phyloP scores from a whole-genome alignment of 2,113 vertebrate species.

The Oostethus manadensis region DNA sequence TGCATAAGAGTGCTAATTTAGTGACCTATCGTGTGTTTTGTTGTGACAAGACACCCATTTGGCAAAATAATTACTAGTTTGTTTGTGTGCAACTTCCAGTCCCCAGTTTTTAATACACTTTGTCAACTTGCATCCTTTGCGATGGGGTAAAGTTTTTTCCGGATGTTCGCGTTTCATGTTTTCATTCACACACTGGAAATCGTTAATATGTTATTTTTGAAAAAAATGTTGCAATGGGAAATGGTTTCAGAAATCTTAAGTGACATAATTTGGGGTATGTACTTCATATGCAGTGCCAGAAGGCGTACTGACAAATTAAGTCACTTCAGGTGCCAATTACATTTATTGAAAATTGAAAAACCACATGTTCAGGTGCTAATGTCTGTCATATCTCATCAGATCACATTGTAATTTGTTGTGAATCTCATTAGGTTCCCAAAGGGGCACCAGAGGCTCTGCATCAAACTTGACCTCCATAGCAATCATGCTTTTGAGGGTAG shows the following conservation, averaged over 20 bases:
- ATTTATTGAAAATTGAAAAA: neutral
- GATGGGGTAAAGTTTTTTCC: too few species aligned
- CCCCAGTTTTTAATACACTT: too few species aligned
- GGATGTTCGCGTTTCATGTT: too few species aligned
- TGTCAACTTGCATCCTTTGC: too few species aligned
- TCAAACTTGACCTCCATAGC: neutral
- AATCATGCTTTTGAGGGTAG: neutral
- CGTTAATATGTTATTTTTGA: too few species aligned
- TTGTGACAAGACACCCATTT: constrained; percentile 12
- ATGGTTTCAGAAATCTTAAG: too few species aligned
- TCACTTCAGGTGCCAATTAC: neutral
- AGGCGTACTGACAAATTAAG: neutral
- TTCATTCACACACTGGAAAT: too few species aligned
- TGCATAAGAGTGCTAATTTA: constrained; percentile 26
- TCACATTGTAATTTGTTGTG: neutral
- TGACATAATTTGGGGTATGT: neutral
- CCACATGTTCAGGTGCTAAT: neutral
- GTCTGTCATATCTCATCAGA: neutral
- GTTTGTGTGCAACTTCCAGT: too few species aligned
- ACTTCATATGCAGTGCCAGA: neutral
- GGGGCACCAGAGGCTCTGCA: neutral
- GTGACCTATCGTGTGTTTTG: constrained; percentile 19
- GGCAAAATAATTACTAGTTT: too few species aligned
- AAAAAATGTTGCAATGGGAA: too few species aligned
- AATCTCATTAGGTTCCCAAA: neutral